Conservation (phyloP, 2,113 vertebrate genomes). For the Phocoena sinus region DNA sequence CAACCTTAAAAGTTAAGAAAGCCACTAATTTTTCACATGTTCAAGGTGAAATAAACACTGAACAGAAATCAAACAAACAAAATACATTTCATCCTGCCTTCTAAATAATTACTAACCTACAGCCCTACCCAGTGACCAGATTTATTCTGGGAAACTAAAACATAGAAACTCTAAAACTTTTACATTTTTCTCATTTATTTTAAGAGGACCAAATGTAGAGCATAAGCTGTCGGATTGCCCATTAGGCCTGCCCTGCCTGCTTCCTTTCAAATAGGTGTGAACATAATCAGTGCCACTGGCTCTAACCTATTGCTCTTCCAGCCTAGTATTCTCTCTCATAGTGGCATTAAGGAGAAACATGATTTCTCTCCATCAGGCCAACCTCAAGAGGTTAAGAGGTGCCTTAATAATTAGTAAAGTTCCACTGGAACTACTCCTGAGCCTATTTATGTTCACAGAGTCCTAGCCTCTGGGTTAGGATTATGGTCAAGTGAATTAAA, state of each 20-base stretch:
- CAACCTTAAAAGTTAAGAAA: conserved; percentile 46
- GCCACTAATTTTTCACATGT: conserved; percentile 18
- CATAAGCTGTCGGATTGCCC: not conserved
- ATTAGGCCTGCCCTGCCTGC: not conserved
- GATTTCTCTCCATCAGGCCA: conserved; percentile 34
- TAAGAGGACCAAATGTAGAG: conserved; percentile 39
- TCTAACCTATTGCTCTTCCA: not conserved
- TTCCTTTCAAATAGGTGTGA: not conserved
- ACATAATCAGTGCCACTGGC: not conserved
- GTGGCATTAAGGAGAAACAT: conserved; percentile 39
- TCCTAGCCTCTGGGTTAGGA: conserved; percentile 43
- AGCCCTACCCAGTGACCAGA: not conserved
- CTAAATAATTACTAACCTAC: conserved; percentile 20
- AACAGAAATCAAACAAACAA: conserved; percentile 31
- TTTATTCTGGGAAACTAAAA: conserved; percentile 47
- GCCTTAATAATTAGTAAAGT: conserved; percentile 65
- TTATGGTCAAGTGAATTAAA: conserved; percentile 61
- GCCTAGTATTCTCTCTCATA: conserved; percentile 24
- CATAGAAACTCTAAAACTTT: conserved; percentile 26
- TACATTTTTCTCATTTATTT: conserved; percentile 40
- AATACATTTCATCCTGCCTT: conserved; percentile 46
- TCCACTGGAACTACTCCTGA: conserved; percentile 59
- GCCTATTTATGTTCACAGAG: conserved; percentile 53
- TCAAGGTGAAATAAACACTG: conserved; percentile 28
- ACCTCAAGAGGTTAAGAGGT: conserved; percentile 53